phyloP scores from a whole-genome alignment of 2,113 vertebrate species.

The Hypanus sabinus region DNA sequence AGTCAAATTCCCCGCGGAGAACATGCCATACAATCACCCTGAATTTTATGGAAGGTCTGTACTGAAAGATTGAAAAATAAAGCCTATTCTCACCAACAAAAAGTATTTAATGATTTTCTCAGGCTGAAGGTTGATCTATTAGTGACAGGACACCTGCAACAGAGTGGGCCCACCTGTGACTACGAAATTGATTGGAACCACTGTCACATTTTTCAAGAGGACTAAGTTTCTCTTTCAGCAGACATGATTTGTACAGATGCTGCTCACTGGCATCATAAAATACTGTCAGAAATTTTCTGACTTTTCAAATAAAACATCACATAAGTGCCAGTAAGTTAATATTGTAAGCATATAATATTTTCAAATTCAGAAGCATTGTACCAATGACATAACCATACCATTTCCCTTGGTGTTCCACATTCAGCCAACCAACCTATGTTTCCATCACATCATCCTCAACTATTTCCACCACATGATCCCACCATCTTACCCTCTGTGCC shows the following conservation, averaged over 20 bases:
- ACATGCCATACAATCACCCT: background rate
- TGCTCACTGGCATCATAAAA: background rate
- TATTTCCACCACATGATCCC: too few relatives aligned
- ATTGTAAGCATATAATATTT: background rate
- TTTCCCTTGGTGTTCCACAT: background rate
- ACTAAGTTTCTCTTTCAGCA: background rate
- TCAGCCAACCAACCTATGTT: too few relatives aligned
- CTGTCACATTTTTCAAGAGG: background rate
- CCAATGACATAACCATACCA: background rate
- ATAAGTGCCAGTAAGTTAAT: background rate
- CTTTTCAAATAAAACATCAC: background rate
- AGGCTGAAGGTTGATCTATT: background rate
- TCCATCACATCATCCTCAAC: too few relatives aligned
- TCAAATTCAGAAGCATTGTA: background rate
- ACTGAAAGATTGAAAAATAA: conserved; percentile 19
- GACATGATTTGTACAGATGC: background rate
- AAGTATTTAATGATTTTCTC: background rate
- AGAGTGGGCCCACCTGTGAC: background rate
- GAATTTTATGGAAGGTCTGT: background rate
- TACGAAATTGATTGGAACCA: background rate
- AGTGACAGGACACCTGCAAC: too few relatives aligned
- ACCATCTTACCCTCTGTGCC: too few relatives aligned
- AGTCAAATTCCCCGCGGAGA: background rate
- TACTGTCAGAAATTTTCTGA: background rate
- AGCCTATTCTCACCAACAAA: background rate